phyloP scores from a whole-genome alignment of 2,113 vertebrate genomes.

The Erythrolamprus reginae region DNA sequence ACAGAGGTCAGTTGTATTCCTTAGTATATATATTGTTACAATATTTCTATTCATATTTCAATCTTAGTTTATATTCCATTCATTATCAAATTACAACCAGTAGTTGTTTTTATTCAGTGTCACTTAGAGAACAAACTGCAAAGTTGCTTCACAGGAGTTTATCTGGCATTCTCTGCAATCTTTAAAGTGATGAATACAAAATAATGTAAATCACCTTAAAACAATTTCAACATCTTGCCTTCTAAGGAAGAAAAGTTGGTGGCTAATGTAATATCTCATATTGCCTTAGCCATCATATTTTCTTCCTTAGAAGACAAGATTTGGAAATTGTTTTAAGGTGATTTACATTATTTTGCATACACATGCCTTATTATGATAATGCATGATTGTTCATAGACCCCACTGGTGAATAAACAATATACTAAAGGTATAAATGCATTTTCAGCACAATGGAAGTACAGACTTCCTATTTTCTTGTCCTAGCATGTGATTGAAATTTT shows the following conservation, averaged over 20 bases:
- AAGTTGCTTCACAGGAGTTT: neutral
- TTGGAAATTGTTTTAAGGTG: too few species aligned
- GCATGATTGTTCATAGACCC: neutral
- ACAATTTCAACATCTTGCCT: neutral
- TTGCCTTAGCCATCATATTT: too few species aligned
- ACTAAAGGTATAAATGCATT: slow-evolving; percentile 1
- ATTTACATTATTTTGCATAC: too few species aligned
- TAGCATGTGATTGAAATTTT: slow-evolving; percentile 11
- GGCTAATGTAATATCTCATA: neutral
- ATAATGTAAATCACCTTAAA: neutral
- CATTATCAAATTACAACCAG: neutral
- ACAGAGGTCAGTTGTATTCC: too few species aligned
- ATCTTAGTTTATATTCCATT: too few species aligned
- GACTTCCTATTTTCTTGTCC: slow-evolving; percentile 7
- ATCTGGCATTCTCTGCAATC: neutral
- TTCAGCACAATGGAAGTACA: slow-evolving; percentile 24
- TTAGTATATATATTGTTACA: too few species aligned
- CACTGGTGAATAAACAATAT: neutral
- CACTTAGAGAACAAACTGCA: neutral
- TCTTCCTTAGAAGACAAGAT: too few species aligned
- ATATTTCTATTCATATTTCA: too few species aligned
- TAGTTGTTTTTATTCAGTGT: neutral
- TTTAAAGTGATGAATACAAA: neutral
- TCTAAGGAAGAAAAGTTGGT: neutral
- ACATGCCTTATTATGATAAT: neutral